Evolutionary conservation across 2,888 invertebrate species (phyloP).

Genomic region (Tetanocera ferruginea): DNA sequence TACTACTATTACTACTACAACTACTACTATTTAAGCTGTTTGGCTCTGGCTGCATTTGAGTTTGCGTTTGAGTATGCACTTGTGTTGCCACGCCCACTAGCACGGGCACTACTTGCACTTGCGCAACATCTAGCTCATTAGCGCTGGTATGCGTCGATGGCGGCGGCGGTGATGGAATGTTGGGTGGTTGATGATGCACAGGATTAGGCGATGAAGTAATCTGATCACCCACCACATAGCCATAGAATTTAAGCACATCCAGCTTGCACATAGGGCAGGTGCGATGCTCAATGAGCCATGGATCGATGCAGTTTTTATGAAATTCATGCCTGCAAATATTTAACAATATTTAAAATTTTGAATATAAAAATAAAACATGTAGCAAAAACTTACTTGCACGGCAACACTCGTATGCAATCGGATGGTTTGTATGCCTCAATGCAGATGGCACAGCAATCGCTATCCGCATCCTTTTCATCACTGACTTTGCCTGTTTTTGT

Average conservation of each 20-base stretch:
- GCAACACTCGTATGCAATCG: conserved; percentile 88
- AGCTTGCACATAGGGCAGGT: conserved; percentile 98
- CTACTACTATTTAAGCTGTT: conserved; percentile 46
- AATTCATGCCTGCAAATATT: conserved; percentile 85
- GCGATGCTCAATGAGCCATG: conserved; percentile 94
- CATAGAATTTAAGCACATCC: conserved; percentile 93
- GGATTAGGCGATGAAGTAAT: conserved; percentile 66
- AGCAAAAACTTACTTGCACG: conserved; percentile 83
- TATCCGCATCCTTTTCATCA: conserved; percentile 89
- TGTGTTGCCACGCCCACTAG: conserved; percentile 35
- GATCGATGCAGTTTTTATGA: conserved; percentile 96
- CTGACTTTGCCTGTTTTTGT: conserved; percentile 88
- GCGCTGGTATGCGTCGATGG: conserved; percentile 18
- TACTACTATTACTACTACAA: conserved; percentile 50
- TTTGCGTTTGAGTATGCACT: conserved; percentile 29
- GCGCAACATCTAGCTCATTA: conserved; percentile 52
- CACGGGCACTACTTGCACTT: conserved; percentile 58
- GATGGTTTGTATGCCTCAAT: conserved; percentile 92
- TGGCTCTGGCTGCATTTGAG: conserved; percentile 19
- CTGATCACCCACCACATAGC: conserved; percentile 82
- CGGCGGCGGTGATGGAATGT: conserved; percentile 1
- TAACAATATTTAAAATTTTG: neutral
- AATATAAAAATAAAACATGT: neutral
- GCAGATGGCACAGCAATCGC: conserved; percentile 95
- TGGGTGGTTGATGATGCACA: conserved; percentile 51